Evolutionary conservation across 2,113 vertebrate species (phyloP), one percentile per base, ranked within the genome.

Genomic region (Pelvicachromis taeniatus): DNA sequence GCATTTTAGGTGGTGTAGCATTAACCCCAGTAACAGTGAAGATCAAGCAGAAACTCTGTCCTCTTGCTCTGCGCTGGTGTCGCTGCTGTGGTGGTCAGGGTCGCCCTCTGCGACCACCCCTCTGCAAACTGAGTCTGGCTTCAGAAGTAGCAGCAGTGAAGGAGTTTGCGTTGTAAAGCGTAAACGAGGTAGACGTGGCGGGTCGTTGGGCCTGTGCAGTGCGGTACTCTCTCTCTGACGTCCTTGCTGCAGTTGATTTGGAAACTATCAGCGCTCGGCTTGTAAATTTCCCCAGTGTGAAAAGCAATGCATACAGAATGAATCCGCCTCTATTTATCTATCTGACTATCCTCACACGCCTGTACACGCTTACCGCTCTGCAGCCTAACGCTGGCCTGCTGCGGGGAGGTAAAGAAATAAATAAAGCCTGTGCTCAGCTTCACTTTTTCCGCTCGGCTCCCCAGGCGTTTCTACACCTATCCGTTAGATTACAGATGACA

Each of bases 241-340:
- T 75, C 16, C 42, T 50, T n/a, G 40, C 86, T 88, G 88, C 82
- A 84, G 75, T 89, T 93, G 90, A 93, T 92, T 85, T 88, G 88
- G 89, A 90, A 93, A 93, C 92, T 91, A 94, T 92, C 91, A 85
- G 90, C 52, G 16, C 87, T 85, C 68, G 53, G 80, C 83, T 84
- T 86, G 40, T 83, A 92, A 91, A 94, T 93, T 93, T 94, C 93
- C 93, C 94, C 85, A 77, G 95, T 90, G 94, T 91, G 88, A 82
- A 84, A 92, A 90, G 88, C 90, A 92, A 93, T 93, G 91, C 91
- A 94, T 93, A 91, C 88, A 54, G 52, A 92, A 93, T 93, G 87
- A 92, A 89, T 88, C 83, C 40, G 6, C 82, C 83, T 82, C 35
- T 89, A 88, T 93, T 90, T 92, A 92, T 94, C 92, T 88, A 42